A percentile compares a stretch with the other conserved stretches of the same genome.
Evolutionary conservation across 2,797 vertebrate genomes (phyloP).

Genomic region (Cirrhinus molitorella): DNA sequence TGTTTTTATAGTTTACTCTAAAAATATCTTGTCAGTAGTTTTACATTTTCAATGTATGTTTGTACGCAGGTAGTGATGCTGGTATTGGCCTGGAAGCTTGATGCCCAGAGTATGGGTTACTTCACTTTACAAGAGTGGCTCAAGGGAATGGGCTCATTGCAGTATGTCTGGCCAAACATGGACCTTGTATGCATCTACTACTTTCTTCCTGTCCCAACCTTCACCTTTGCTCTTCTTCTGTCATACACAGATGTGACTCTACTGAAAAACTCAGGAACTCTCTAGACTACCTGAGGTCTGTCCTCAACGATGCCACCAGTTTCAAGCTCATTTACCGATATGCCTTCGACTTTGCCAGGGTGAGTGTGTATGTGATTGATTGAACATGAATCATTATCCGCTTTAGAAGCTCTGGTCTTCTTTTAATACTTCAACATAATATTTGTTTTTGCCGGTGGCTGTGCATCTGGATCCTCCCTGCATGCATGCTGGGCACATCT

Average conservation of each 20-base stretch:
- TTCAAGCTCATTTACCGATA: constrained; percentile 99
- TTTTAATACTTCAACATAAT: background rate
- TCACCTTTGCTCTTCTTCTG: background rate
- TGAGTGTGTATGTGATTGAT: constrained; percentile 77
- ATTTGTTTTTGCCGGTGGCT: background rate
- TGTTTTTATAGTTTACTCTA: background rate
- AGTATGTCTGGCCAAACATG: constrained; percentile 82
- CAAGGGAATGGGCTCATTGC: constrained; percentile 97
- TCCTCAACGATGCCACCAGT: constrained; percentile 96
- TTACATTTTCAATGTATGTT: constrained; percentile 33
- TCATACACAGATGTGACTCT: constrained; percentile 89
- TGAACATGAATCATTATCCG: background rate
- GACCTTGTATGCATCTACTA: background rate
- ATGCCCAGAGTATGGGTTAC: constrained; percentile 99
- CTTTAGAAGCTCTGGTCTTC: background rate
- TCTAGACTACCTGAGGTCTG: constrained; percentile 97
- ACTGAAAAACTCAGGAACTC: constrained; percentile 97
- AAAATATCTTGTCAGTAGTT: background rate
- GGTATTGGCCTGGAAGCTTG: constrained; percentile 98
- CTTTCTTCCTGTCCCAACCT: background rate
- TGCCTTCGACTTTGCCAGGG: constrained; percentile 98
- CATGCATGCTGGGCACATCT: background rate
- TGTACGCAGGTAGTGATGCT: constrained; percentile 95
- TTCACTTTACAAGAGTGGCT: constrained; percentile 99
- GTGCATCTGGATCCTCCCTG: background rate